Evolutionary conservation across 2,797 vertebrate species (phyloP), one percentile per base, ranked within the genome.

Genomic region (Florisuga fusca): DNA sequence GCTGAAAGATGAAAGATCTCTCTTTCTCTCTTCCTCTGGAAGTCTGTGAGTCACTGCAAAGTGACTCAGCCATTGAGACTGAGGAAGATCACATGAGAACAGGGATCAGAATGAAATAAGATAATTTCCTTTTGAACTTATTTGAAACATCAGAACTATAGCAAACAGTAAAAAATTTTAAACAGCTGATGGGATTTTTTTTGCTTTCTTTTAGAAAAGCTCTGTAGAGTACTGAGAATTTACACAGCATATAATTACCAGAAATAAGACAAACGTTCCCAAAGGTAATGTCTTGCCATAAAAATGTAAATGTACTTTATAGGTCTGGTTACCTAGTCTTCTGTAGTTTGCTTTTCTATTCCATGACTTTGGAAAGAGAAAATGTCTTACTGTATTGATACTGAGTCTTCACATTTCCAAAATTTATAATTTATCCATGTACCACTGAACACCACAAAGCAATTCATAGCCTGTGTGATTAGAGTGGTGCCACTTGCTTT

Each of bases 401-500:
- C 10, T 48, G n/a, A 69, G 15, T 18, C 6, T 69, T 73, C 22
- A 34, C 3, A 5, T 73, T 76, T 86, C 46, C 8, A 45, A 71
- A 69, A 22, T 1, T 1, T 59, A 34, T 8, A 66, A 22, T 1
- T 1, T 62, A 34, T 8, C 20, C 43, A 16, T 13, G 3, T 45
- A 6, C 23, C 15, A 55, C 57, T 67, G 38, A 67, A 50, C 12
- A n/a, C 4, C 16, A 26, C 10, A 55, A 48, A 67, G 10, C 16
- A 9, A 21, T 48, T 19, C 59, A 16, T 14, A 59, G 8, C 9
- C 43, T 34, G 3, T 53, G 31, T 57, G 17, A 27, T 43, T 36
- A 71, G 13, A 1, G 17, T 83, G 46, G 4, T 25, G 43, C 5
- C 8, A 21, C 26, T 41, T 43, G 2, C 12, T n/a, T 41, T 38